Conservation (phyloP, 2,113 vertebrate species). For the Pycnonotus jocosus region DNA sequence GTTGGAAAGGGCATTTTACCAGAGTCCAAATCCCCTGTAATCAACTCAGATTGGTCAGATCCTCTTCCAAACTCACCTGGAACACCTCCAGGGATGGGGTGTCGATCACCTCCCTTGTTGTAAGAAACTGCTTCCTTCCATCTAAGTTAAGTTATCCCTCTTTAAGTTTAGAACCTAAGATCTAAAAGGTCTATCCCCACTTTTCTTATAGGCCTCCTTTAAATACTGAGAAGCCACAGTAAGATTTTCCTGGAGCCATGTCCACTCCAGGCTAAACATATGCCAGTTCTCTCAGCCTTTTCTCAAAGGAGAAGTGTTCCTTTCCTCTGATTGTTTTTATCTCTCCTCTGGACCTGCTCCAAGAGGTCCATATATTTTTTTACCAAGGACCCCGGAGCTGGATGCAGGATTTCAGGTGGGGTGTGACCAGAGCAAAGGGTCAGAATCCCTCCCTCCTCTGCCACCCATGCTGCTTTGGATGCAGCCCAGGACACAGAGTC, state of each 20-base stretch:
- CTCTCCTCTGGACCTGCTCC: neutral
- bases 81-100: neutral
- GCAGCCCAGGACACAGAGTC: neutral
- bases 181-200: neutral
- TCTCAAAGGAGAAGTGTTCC: neutral
- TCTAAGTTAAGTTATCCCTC: neutral
- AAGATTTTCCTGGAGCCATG: neutral
- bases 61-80: neutral
- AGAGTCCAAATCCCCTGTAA: neutral
- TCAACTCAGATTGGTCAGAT: neutral
- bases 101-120: accelerated
- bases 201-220: neutral
- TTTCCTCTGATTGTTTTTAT: neutral
- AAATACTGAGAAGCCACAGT: neutral
- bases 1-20: neutral
- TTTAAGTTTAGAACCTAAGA: neutral
- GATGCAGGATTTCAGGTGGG: neutral
- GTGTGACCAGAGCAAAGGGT: too few relatives aligned
- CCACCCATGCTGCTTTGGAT: neutral
- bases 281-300: neutral
- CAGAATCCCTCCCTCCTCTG: neutral
- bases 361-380: neutral
- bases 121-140: neutral
- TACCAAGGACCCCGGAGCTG: neutral
- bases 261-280: neutral